phyloP scores from a whole-genome alignment of 2,888 invertebrate genomes.

The Xanthia togata region DNA sequence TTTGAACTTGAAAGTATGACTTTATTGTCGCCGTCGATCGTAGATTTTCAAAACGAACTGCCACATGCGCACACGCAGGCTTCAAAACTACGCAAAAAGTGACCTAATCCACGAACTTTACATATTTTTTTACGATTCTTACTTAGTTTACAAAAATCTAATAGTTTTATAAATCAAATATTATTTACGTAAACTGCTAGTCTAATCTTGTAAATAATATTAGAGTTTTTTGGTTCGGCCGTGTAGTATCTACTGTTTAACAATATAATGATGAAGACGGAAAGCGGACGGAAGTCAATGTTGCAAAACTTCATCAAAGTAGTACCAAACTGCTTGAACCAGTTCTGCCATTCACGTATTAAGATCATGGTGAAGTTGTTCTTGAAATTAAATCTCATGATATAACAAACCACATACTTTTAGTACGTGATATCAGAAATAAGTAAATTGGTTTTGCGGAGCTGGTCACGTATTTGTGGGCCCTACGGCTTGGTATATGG shows the following conservation, averaged over 20 bases:
- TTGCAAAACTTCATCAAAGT: background rate
- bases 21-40: background rate
- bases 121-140: too few species aligned
- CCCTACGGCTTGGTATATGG: slow-evolving; percentile 42
- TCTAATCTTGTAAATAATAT: too few species aligned
- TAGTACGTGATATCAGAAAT: slow-evolving; percentile 52
- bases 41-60: background rate
- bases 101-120: too few species aligned
- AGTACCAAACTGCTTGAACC: background rate
- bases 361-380: slow-evolving; percentile 56
- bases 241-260: too few species aligned
- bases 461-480: slow-evolving; percentile 58
- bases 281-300: background rate
- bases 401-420: slow-evolving; percentile 54
- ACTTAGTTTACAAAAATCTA: too few species aligned
- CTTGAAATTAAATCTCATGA: slow-evolving; percentile 50
- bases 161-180: too few species aligned
- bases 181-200: too few species aligned
- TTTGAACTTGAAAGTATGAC: background rate
- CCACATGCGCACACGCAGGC: background rate
- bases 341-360: slow-evolving; percentile 24
- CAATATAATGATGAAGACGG: background rate
- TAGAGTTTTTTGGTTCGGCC: too few species aligned
- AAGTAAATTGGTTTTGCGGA: slow-evolving; percentile 34
- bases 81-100: background rate